Conservation (phyloP, 2,113 vertebrate genomes). For the Noctilio leporinus region DNA sequence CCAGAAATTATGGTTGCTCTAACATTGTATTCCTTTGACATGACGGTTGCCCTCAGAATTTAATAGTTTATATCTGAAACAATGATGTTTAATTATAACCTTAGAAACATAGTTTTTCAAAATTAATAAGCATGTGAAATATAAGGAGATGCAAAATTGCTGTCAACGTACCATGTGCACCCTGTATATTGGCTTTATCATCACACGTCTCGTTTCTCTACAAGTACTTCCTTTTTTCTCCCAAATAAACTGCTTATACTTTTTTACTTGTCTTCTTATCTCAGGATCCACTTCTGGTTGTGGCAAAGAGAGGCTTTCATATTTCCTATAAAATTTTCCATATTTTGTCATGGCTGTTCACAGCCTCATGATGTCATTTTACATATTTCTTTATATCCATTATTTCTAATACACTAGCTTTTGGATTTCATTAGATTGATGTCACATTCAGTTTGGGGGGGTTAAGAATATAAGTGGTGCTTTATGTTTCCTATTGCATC, state of each 20-base stretch:
- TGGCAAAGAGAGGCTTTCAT: neutral
- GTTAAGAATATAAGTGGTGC: neutral
- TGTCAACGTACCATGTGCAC: no score
- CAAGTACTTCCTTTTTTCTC: neutral
- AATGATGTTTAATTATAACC: no score
- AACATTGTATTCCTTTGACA: no score
- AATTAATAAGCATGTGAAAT: no score
- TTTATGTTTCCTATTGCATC: conserved; percentile 14
- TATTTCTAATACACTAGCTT: neutral
- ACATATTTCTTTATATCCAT: neutral
- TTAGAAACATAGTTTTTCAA: no score
- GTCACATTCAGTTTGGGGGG: neutral
- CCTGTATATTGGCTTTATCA: neutral
- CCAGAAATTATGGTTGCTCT: no score
- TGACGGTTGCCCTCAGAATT: no score
- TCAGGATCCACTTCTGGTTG: neutral
- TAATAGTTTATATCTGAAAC: no score
- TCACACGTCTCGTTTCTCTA: neutral
- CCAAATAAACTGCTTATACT: neutral
- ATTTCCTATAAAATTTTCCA: neutral
- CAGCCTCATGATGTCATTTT: neutral
- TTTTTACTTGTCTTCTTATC: no score
- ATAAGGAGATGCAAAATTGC: no score
- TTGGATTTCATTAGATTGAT: neutral
- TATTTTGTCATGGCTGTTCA: neutral